Conservation (phyloP, 2,797 vertebrate genomes). For the Poecilia wingei region DNA sequence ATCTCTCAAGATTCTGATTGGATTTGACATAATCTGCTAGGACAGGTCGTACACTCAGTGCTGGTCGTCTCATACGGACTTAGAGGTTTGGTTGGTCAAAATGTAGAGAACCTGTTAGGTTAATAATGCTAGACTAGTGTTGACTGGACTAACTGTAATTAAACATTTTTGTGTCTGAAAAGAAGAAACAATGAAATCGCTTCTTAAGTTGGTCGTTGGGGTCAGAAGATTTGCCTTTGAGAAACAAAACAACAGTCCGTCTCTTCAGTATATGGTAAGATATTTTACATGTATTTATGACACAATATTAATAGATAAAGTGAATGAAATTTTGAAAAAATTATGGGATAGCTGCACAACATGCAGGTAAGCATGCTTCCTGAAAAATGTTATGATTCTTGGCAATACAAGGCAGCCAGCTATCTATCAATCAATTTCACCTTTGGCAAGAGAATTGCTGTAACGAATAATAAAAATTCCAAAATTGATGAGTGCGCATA, state of each 20-base stretch:
- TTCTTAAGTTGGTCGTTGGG: background rate
- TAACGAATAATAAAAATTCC: background rate
- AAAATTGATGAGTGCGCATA: background rate
- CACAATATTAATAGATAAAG: background rate
- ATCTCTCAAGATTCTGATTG: slow-evolving; percentile 46
- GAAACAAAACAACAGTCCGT: background rate
- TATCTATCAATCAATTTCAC: background rate
- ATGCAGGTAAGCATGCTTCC: background rate
- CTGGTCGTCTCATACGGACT: slow-evolving; percentile 29
- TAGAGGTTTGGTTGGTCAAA: background rate
- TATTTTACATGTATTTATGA: background rate
- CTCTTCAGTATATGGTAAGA: slow-evolving; percentile 53
- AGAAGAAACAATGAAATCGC: slow-evolving; percentile 14
- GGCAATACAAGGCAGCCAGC: background rate
- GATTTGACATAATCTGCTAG: slow-evolving; percentile 72
- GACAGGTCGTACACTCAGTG: slow-evolving; percentile 48
- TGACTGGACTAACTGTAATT: background rate
- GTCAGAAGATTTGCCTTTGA: slow-evolving; percentile 11
- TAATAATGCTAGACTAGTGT: background rate
- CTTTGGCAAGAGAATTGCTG: background rate
- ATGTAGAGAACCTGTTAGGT: background rate
- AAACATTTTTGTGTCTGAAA: slow-evolving; percentile 11
- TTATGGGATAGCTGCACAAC: background rate
- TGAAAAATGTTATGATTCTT: background rate
- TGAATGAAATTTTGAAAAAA: too few species aligned